Percentiles rank a stretch among this genome's conserved stretches.
These are phyloP conservation scores for Hyla sarda DNA, from an alignment of 2,113 vertebrate genomes.

Conservation along the genomic window DNA sequence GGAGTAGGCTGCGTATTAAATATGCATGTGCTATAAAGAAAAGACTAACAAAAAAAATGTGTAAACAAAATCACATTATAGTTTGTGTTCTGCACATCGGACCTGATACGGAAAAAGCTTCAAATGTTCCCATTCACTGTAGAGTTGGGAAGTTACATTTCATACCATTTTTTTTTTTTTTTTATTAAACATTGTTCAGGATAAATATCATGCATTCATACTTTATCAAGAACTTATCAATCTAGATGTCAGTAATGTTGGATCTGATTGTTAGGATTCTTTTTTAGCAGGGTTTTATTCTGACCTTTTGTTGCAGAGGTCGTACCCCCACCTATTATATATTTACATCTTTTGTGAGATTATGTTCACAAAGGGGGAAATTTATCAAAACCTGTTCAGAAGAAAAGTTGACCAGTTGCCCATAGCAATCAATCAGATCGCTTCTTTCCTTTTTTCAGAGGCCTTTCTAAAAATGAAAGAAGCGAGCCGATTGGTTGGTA, in stretches of 20 bases:
- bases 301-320: background rate
- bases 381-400: too few relatives aligned
- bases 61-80: background rate
- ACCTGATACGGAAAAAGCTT: background rate
- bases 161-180: background rate
- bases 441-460: too few relatives aligned
- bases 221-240: background rate
- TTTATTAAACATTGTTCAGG: background rate
- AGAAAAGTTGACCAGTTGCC: too few relatives aligned
- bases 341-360: background rate
- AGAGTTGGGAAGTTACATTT: background rate
- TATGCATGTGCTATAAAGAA: background rate
- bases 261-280: background rate
- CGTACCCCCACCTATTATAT: background rate
- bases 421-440: too few relatives aligned
- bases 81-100: background rate
- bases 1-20: constrained; percentile 4
- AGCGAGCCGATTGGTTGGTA: too few relatives aligned
- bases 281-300: background rate
- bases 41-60: background rate
- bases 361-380: background rate
- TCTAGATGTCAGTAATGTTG: background rate
- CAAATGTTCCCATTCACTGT: background rate
- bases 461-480: too few relatives aligned
- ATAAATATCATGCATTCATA: background rate